phyloP scores from a whole-genome alignment of 2,797 vertebrate genomes.

The Clarias platycephalus region DNA sequence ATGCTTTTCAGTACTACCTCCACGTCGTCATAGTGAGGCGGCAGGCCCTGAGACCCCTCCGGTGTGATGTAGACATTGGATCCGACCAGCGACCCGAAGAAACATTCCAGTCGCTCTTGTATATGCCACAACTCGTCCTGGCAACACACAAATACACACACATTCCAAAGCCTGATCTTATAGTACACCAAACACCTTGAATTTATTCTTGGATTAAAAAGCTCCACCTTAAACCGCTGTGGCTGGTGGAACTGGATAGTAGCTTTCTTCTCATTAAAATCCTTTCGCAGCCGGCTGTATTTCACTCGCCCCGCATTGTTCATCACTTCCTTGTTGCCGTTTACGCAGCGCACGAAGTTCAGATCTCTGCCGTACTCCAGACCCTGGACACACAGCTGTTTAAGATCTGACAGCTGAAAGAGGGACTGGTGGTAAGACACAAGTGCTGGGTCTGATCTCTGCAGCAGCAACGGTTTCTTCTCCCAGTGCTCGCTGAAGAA shows the following conservation, averaged over 20 bases:
- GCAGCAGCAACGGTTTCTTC: conserved; percentile 83
- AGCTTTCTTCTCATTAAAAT: conserved; percentile 82
- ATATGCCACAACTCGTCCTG: conserved; percentile 90
- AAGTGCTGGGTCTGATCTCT: conserved; percentile 69
- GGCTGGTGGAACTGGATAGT: conserved; percentile 94
- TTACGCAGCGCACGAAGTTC: conserved; percentile 81
- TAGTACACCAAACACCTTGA: not conserved
- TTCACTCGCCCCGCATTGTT: conserved; percentile 81
- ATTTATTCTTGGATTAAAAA: not conserved
- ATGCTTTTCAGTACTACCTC: conserved; percentile 76
- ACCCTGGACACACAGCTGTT: conserved; percentile 72
- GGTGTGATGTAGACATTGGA: conserved; percentile 93
- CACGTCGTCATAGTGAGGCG: conserved; percentile 88
- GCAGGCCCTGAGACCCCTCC: conserved; percentile 85
- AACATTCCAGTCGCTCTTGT: conserved; percentile 90
- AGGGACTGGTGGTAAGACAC: conserved; percentile 78
- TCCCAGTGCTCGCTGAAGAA: conserved; percentile 91
- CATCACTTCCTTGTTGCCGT: conserved; percentile 82
- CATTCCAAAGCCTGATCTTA: not conserved
- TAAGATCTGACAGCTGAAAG: conserved; percentile 82
- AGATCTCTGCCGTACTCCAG: conserved; percentile 80
- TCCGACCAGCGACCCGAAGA: conserved; percentile 88
- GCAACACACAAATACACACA: conserved; percentile 9
- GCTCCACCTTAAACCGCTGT: conserved; percentile 85
- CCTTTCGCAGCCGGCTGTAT: conserved; percentile 78